These are phyloP conservation scores for Drosophila baimaii DNA, from an alignment of 1,140 invertebrate species.

Conservation along the genomic window DNA sequence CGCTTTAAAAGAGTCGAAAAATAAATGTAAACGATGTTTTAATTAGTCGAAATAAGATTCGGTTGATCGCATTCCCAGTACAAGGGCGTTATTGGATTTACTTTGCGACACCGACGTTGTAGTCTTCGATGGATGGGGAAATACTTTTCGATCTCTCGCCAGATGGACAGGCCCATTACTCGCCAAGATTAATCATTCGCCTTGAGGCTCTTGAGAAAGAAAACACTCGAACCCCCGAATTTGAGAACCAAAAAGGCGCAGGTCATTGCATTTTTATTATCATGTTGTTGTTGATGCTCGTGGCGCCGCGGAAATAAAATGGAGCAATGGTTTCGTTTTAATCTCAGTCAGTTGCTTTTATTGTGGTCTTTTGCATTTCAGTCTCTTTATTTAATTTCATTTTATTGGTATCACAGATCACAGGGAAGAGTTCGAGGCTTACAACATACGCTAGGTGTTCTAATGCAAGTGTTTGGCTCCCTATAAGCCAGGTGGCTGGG, in stretches of 20 bases:
- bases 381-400: conserved; percentile 52
- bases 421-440: conserved; percentile 21
- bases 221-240: conserved; percentile 78
- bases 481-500: conserved; percentile 1
- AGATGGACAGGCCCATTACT: conserved; percentile 13
- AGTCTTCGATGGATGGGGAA: not conserved
- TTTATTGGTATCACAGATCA: conserved; percentile 38
- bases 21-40: not conserved
- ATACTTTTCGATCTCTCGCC: conserved; percentile 8
- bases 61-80: not conserved
- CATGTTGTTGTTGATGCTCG: conserved; percentile 50
- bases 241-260: conserved; percentile 44
- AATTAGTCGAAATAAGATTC: not conserved
- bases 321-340: conserved; percentile 60
- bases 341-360: conserved; percentile 62
- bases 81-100: no score
- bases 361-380: conserved; percentile 51
- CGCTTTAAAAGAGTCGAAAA: not conserved
- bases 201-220: conserved; percentile 50
- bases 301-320: conserved; percentile 69
- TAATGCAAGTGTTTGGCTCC: not conserved
- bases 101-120: not conserved
- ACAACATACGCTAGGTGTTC: conserved; percentile 32
- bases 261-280: conserved; percentile 52
- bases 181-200: conserved; percentile 28